Conservation (phyloP, 2,797 vertebrate species). For the Anabas testudineus region DNA sequence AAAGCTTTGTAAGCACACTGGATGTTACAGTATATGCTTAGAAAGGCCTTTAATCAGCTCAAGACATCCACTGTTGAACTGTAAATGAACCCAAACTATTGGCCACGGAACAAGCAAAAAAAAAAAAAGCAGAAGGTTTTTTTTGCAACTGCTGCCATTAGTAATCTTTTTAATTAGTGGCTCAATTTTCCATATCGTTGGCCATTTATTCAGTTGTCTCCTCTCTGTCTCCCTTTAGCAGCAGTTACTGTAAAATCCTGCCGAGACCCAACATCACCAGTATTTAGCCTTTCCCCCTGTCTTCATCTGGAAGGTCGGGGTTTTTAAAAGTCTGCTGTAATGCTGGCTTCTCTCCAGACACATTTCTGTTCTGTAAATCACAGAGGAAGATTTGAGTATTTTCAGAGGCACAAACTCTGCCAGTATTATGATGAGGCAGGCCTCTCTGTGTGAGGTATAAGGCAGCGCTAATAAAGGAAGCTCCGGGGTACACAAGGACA, state of each 20-base stretch:
- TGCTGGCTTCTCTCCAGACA: constrained; percentile 39
- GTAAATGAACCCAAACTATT: constrained; percentile 41
- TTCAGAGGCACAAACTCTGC: constrained; percentile 43
- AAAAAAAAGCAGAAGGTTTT: constrained; percentile 11
- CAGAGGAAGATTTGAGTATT: constrained; percentile 8
- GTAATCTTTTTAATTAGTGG: constrained; percentile 40
- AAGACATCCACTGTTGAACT: constrained; percentile 46
- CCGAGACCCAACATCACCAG: constrained; percentile 21
- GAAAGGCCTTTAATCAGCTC: constrained; percentile 42
- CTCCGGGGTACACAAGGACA: constrained; percentile 46
- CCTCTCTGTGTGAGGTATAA: constrained; percentile 33
- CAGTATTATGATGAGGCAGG: constrained; percentile 40
- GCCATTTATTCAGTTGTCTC: constrained; percentile 23
- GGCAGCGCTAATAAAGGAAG: constrained; percentile 35
- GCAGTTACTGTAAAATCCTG: constrained; percentile 19
- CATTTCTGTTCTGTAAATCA: constrained; percentile 53
- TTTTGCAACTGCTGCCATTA: constrained; percentile 5
- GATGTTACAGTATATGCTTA: constrained; percentile 10
- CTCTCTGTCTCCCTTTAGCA: constrained; percentile 10
- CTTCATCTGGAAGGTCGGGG: constrained; percentile 51
- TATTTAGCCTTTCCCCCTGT: constrained; percentile 34
- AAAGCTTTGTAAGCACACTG: constrained; percentile 17
- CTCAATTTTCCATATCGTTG: constrained; percentile 27
- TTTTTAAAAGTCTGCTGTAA: constrained; percentile 29
- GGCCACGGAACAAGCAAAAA: constrained; percentile 34